Base-by-base conservation (phyloP, 2,797 vertebrate genomes). In the Neosilurus mollespiculum region DNA sequence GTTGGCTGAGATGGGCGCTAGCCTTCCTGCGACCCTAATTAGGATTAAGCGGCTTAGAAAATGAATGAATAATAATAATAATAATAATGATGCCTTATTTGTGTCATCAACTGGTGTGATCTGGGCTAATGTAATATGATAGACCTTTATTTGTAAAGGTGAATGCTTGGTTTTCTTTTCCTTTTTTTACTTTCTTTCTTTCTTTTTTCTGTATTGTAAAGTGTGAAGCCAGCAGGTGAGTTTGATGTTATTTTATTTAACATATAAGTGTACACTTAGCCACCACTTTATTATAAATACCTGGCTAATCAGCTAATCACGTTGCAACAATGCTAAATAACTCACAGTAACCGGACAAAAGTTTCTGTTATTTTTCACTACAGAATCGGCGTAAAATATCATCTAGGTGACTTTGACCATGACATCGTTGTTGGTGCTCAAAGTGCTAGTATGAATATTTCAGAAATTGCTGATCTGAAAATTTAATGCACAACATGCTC, bases 371-470 rank as follows among this genome's bases (percentile, higher is more conserved):
- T 22, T 69, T 30, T 20, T 67, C 3, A 43, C 1, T 5, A 43
- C n/a, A 26, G 51, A 54, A 26, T 72, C n/a, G 22, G 22, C 22
- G 0, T 9, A 51, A 53, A 53, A 2, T 11, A 20, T 51, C 43
- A 72, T 72, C 14, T 72, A n/a, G 3, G 24, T 53, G 67, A 26
- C 70, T 26, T 54, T 54, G n/a, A 73, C 51, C 3, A 1, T n/a
- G 43, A 22, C 49, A 26, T 71, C 11, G 43, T 24, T 53, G 49
- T 53, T 71, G 43, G 67, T 51, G 67, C 67, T 37, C 18, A 10
- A n/a, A 53, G 70, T 22, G 70, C 70, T 72, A n/a, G 15, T 73
- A 16, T 56, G 71, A 54, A 51, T 73, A 54, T 73, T 73, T 30
- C n/a, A 11, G 51, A 54, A 73, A 54, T 9, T 30, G 15, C 71